Evolutionary conservation across 2,113 vertebrate genomes (phyloP).

Genomic region (Pagrus major): DNA sequence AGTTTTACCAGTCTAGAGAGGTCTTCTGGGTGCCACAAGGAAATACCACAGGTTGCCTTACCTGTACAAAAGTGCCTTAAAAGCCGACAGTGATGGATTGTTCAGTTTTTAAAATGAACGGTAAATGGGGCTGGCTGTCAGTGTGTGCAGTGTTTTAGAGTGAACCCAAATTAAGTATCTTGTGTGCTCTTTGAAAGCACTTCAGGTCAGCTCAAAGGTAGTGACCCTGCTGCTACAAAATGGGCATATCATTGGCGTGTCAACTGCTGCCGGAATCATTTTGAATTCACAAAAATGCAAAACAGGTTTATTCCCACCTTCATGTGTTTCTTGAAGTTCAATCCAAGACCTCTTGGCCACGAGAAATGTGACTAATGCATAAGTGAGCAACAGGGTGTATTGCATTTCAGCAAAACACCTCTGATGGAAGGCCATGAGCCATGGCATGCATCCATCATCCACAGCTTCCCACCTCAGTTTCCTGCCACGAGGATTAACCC

Average conservation of each 20-base stretch:
- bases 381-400: constrained; percentile 17
- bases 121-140: constrained; percentile 36
- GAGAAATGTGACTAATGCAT: constrained; percentile 11
- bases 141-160: constrained; percentile 20
- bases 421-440: constrained; percentile 4
- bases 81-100: constrained; percentile 60
- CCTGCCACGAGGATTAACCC: constrained; percentile 58
- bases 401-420: constrained; percentile 21
- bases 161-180: constrained; percentile 34
- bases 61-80: constrained; percentile 6
- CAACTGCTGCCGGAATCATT: not conserved
- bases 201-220: constrained; percentile 19
- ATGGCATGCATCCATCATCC: constrained; percentile 52
- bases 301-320: not conserved
- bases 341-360: not conserved
- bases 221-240: constrained; percentile 39
- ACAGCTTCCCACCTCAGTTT: not conserved
- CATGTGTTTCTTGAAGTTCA: not conserved
- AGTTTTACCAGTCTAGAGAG: constrained; percentile 19
- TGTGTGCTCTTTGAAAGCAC: constrained; percentile 33
- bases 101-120: constrained; percentile 57
- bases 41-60: constrained; percentile 46
- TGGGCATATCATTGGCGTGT: not conserved
- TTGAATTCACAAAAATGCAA: constrained; percentile 23
- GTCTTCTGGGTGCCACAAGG: constrained; percentile 5